Evolutionary conservation across 2,797 vertebrate genomes (phyloP).

Genomic region (Aselliscus stoliczkanus): DNA sequence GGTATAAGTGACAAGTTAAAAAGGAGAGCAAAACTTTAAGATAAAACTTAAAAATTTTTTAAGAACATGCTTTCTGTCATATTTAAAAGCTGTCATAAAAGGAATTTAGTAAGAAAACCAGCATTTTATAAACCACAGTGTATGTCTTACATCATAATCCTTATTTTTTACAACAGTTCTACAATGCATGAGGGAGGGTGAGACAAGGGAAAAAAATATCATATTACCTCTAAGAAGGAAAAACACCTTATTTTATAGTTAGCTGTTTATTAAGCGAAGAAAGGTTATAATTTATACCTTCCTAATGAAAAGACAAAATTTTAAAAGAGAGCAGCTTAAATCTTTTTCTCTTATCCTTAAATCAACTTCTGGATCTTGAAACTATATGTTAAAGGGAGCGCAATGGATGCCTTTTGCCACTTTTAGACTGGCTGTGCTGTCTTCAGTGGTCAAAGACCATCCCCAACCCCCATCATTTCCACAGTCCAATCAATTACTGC

Average conservation of each 20-base stretch:
- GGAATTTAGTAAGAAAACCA: background rate
- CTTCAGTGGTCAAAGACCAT: background rate
- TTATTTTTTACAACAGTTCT: constrained; percentile 5
- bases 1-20: background rate
- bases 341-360: background rate
- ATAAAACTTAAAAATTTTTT: background rate
- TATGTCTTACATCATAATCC: background rate
- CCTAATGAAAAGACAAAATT: background rate
- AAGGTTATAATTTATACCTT: background rate
- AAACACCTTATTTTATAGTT: background rate
- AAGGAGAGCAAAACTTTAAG: background rate
- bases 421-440: background rate
- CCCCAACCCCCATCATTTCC: rapidly evolving
- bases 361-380: background rate
- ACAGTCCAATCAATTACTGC: rapidly evolving
- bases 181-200: background rate
- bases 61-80: constrained; percentile 1
- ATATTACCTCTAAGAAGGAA: background rate
- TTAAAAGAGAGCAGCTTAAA: background rate
- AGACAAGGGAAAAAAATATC: background rate
- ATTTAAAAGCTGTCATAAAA: constrained; percentile 26
- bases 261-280: background rate
- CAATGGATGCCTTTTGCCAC: background rate
- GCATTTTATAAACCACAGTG: background rate
- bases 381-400: background rate